These are phyloP conservation scores for Chaetura pelagica DNA, from an alignment of 2,113 vertebrate species.

Conservation along the genomic window DNA sequence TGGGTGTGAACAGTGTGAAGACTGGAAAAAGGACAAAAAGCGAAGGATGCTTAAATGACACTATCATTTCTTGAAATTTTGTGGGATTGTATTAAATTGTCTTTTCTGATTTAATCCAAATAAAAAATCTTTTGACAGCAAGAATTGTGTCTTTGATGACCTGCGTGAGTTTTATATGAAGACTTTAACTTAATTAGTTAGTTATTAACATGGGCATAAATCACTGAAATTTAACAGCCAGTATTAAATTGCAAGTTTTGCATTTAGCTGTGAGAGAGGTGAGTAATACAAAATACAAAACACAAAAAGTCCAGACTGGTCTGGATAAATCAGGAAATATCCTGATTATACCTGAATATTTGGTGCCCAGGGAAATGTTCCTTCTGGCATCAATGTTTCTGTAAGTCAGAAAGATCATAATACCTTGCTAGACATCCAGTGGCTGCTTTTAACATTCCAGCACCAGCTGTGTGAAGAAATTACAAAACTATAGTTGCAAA, in stretches of 20 bases:
- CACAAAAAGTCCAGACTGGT: not conserved
- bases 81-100: not conserved
- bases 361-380: not conserved
- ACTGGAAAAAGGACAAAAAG: not conserved
- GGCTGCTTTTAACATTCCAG: not conserved
- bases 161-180: not conserved
- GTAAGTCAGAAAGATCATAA: not conserved
- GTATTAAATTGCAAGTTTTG: not conserved
- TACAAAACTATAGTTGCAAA: not conserved
- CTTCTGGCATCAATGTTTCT: not conserved
- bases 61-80: not conserved
- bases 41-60: not conserved
- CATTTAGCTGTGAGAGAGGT: fast-evolving
- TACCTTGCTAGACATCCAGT: not conserved
- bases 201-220: not conserved
- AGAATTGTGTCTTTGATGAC: not conserved
- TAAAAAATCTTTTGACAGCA: not conserved
- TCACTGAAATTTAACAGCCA: not conserved
- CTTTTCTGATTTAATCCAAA: not conserved
- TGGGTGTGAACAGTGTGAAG: not conserved
- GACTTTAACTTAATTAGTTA: not conserved
- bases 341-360: not conserved
- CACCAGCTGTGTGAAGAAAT: not conserved
- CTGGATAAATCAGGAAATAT: not conserved
- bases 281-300: not conserved